phyloP scores from a whole-genome alignment of 2,888 invertebrate species.

The Oligia fasciuncula region DNA sequence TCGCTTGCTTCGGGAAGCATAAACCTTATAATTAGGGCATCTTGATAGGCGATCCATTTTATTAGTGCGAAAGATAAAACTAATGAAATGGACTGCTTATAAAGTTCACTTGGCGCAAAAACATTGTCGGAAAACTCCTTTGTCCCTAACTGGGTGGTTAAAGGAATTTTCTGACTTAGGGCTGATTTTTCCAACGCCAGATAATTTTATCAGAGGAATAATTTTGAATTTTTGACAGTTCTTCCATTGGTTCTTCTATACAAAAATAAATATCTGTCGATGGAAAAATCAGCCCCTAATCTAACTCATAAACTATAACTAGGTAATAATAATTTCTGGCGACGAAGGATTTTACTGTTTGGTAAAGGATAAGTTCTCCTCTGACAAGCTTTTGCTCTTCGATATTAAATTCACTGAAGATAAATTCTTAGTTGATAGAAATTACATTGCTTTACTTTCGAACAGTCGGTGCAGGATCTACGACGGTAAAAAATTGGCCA shows the following conservation, averaged over 20 bases:
- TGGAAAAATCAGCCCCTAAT: not conserved
- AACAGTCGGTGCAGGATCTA: constrained; percentile 9
- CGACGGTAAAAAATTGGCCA: constrained; percentile 9
- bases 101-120: constrained; percentile 38
- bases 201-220: too few relatives aligned
- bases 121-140: constrained; percentile 5
- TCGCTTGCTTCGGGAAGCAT: too few relatives aligned
- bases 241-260: too few relatives aligned
- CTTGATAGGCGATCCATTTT: constrained; percentile 24
- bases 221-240: too few relatives aligned
- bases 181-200: too few relatives aligned
- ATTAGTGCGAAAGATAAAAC: constrained; percentile 24
- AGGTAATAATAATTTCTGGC: not conserved
- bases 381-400: not conserved
- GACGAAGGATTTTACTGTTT: not conserved
- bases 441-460: not conserved
- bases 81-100: constrained; percentile 32
- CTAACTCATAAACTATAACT: not conserved
- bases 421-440: not conserved
- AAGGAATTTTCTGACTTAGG: constrained; percentile 12
- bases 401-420: not conserved
- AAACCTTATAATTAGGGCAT: constrained; percentile 38
- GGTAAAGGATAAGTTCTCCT: not conserved
- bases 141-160: not conserved
- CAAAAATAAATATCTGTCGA: too few relatives aligned